These are phyloP conservation scores for Punctoribates punctum DNA, from an alignment of 2,888 invertebrate genomes.

Conservation along the genomic window DNA sequence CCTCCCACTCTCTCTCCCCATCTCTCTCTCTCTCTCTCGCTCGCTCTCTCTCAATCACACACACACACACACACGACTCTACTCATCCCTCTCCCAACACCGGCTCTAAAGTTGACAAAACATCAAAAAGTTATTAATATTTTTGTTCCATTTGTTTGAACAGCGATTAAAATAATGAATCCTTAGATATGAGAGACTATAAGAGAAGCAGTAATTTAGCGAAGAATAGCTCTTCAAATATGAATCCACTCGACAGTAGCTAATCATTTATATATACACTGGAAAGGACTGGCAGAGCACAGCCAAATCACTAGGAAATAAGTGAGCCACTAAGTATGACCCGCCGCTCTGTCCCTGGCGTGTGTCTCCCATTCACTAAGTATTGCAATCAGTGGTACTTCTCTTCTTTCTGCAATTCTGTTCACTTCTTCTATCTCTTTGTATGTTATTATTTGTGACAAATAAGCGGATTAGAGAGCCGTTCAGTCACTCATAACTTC, in stretches of 20 bases:
- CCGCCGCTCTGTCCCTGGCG: neutral
- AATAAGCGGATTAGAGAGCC: conserved; percentile 39
- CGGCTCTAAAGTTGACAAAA: neutral
- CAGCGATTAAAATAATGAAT: conserved; percentile 1
- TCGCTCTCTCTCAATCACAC: no score
- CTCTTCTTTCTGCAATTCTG: conserved; percentile 27
- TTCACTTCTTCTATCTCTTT: neutral
- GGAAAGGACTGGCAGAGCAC: no score
- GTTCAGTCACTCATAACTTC: conserved; percentile 13
- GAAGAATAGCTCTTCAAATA: conserved; percentile 15
- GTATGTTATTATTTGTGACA: conserved; percentile 39
- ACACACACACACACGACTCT: no score
- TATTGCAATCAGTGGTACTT: conserved; percentile 17
- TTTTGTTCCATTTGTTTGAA: neutral
- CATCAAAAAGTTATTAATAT: neutral
- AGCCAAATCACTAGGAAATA: no score
- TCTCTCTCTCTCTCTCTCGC: no score
- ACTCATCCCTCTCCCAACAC: no score
- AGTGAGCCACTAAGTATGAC: no score
- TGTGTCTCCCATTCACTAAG: neutral
- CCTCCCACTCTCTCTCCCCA: no score
- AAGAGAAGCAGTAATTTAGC: neutral
- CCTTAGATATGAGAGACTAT: neutral
- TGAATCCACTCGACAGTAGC: conserved; percentile 12
- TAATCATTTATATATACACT: conserved; percentile 29